Conservation (phyloP, 2,113 vertebrate species). For the Mellivora capensis region DNA sequence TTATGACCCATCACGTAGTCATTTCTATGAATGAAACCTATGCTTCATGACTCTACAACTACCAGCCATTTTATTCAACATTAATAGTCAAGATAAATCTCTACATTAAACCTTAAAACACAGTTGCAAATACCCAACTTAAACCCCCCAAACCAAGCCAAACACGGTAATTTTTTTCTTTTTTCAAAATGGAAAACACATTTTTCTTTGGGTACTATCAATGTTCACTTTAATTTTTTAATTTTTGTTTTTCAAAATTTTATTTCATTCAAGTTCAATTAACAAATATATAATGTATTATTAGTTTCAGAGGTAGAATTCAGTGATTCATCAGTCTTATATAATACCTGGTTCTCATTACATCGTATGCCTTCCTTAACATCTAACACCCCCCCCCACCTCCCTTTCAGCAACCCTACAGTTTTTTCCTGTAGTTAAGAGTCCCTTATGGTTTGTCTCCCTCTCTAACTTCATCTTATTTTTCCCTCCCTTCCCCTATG, state of each 20-base stretch:
- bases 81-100: neutral
- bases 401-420: neutral
- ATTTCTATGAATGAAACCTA: constrained; percentile 53
- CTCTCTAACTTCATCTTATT: neutral
- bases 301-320: neutral
- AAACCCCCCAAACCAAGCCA: neutral
- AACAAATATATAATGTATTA: neutral
- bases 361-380: neutral
- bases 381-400: neutral
- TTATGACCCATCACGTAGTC: constrained; percentile 54
- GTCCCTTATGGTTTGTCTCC: neutral
- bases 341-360: neutral
- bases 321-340: neutral
- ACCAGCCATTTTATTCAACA: neutral
- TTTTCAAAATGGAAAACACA: neutral
- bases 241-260: neutral
- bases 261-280: neutral
- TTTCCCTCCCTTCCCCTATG: neutral
- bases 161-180: neutral
- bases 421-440: neutral
- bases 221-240: neutral
- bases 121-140: neutral
- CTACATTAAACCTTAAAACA: constrained; percentile 31
- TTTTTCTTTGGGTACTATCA: constrained; percentile 19
- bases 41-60: neutral